Evolutionary conservation across 1,140 invertebrate genomes (phyloP).

Genomic region (Anadara kagoshimensis): DNA sequence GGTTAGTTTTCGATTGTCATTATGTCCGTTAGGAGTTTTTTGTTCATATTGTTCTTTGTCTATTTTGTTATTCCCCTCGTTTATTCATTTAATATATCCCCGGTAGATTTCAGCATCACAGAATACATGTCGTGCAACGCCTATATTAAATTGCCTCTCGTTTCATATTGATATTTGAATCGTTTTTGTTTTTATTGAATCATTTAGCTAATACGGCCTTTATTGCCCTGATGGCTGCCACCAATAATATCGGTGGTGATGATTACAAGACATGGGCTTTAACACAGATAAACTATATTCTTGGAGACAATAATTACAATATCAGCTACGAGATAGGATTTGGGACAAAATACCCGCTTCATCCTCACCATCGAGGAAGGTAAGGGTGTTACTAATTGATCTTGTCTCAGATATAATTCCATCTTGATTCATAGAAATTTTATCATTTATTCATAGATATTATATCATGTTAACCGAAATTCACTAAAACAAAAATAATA

Average conservation of each 20-base stretch:
- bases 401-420: neutral
- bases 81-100: too few relatives aligned
- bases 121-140: too few relatives aligned
- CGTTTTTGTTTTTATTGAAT: neutral
- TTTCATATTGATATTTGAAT: neutral
- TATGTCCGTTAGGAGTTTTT: too few relatives aligned
- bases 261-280: conserved; percentile 76
- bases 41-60: too few relatives aligned
- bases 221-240: conserved; percentile 52
- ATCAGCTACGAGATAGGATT: conserved; percentile 81
- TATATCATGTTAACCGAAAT: too few relatives aligned
- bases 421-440: too few relatives aligned
- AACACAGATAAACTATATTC: conserved; percentile 79
- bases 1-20: too few relatives aligned
- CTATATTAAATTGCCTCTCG: too few relatives aligned
- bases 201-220: conserved; percentile 49
- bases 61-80: too few relatives aligned
- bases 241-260: conserved; percentile 38
- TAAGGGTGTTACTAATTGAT: neutral
- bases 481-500: too few relatives aligned
- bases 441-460: too few relatives aligned
- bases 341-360: conserved; percentile 77
- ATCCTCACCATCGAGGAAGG: conserved; percentile 55
- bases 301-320: conserved; percentile 75
- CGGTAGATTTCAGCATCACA: too few relatives aligned